Base-by-base conservation (phyloP, 2,888 invertebrate species). In the Sipunculus nudus region DNA sequence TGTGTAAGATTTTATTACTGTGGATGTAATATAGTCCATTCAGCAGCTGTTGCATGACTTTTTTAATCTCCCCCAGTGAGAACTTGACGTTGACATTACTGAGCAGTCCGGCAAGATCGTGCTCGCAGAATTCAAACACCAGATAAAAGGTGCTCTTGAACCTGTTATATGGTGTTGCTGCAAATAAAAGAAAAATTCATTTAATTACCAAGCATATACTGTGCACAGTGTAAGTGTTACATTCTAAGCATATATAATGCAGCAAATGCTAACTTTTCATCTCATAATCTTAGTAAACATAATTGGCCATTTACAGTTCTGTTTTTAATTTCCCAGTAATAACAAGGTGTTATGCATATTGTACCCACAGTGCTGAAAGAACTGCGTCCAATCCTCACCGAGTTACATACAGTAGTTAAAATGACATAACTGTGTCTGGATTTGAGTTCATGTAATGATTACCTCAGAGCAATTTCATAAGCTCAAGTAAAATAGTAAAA, bases 71-170 rank as follows among this genome's bases (percentile, higher is more conserved):
- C 1, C 95, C 96, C 73, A 97, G 88, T 75, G 91, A 93, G 81
- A 99, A 97, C 86, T 96, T 96, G 0, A 99, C 96, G 81, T 94
- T 93, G 19, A 91, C 91, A 82, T 98, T 98, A 0, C 94, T 96
- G 8, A 99, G 83, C 40, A 99, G 86, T 0, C 98, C 99, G 5
- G 98, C 98, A 68, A 99, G 87, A 85, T 99, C 99, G 78, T 99
- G 98, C 79, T 99, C 98, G 81, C 96, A 97, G 79, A 98, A 99
- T 75, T 99, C 97, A 84, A 99, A 99, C 3, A 99, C 94, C 63
- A 99, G 86, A 80, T 95, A 99, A 81, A 96, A 96, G 0, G 94
- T 94, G 4, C 93, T 92, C 67, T 92, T 86, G 78, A 89, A 92
- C 73, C 91, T 88, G 77, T 93, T 94, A 77, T 88, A 88, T 5